Evolutionary conservation across 2,888 invertebrate genomes (phyloP).

Genomic region (Hartigia nigra): DNA sequence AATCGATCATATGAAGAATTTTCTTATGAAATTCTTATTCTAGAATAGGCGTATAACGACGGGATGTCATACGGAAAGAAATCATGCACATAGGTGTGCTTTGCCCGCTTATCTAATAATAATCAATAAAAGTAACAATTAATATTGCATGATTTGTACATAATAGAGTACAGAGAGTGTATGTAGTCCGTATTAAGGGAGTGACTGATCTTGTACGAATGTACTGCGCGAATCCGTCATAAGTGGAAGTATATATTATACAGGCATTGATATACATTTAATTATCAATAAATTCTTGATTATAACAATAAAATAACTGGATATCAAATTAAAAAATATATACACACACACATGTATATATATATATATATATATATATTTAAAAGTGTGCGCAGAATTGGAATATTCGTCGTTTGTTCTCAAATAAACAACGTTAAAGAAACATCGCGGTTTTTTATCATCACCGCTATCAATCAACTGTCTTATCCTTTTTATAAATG

Average conservation of each 20-base stretch:
- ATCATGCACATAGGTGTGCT: slow-evolving; percentile 36
- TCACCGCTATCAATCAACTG: neutral
- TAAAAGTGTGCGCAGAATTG: slow-evolving; percentile 30
- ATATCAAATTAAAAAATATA: slow-evolving; percentile 10
- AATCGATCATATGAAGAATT: neutral
- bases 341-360: slow-evolving; percentile 37
- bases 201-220: slow-evolving; percentile 39
- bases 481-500: neutral
- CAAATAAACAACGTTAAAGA: slow-evolving; percentile 28
- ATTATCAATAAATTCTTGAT: slow-evolving; percentile 10
- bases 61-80: neutral
- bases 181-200: slow-evolving; percentile 35
- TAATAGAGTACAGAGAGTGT: slow-evolving; percentile 41
- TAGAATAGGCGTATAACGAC: neutral
- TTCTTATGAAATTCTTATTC: neutral
- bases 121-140: slow-evolving; percentile 30
- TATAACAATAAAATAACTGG: neutral
- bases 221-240: slow-evolving; percentile 38
- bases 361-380: neutral
- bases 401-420: slow-evolving; percentile 27
- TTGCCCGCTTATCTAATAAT: slow-evolving; percentile 48
- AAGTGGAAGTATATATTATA: slow-evolving; percentile 26
- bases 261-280: slow-evolving; percentile 23
- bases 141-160: slow-evolving; percentile 55
- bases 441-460: neutral